Evolutionary conservation across 64 coral and sea anemone genomes (phyloP).

Genomic region (Catalaphyllia jardinei): DNA sequence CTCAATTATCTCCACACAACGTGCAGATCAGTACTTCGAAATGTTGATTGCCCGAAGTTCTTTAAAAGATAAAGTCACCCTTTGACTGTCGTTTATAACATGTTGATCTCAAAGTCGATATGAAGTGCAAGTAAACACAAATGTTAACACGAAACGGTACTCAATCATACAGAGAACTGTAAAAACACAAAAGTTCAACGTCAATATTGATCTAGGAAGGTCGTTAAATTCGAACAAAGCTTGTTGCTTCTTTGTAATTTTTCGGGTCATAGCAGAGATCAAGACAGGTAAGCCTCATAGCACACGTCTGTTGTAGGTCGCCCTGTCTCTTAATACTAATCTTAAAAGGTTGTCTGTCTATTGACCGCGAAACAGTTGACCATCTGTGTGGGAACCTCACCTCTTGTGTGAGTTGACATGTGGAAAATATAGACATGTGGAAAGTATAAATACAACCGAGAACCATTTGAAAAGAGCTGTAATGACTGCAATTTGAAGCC

Average conservation of each 20-base stretch:
- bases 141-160: not conserved
- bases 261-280: not conserved
- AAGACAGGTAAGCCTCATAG: not conserved
- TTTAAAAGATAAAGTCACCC: not conserved
- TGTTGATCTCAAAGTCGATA: not conserved
- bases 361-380: not conserved
- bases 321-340: not conserved
- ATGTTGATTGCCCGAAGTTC: not conserved
- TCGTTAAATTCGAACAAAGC: not conserved
- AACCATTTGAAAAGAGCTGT: not conserved
- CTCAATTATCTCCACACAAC: not conserved
- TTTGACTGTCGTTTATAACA: not conserved
- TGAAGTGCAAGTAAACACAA: not conserved
- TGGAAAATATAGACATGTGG: not conserved
- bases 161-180: not conserved
- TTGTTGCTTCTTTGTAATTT: not conserved
- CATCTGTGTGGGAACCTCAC: slow-evolving; percentile 18
- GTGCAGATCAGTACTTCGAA: not conserved
- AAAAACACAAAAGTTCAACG: not conserved
- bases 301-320: not conserved
- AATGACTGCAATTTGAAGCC: not conserved
- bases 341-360: slow-evolving; percentile 6
- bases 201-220: slow-evolving; percentile 22
- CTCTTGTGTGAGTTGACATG: not conserved
- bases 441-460: not conserved